phyloP scores from a whole-genome alignment of 2,888 invertebrate species.

The Drosophila macrospina region DNA sequence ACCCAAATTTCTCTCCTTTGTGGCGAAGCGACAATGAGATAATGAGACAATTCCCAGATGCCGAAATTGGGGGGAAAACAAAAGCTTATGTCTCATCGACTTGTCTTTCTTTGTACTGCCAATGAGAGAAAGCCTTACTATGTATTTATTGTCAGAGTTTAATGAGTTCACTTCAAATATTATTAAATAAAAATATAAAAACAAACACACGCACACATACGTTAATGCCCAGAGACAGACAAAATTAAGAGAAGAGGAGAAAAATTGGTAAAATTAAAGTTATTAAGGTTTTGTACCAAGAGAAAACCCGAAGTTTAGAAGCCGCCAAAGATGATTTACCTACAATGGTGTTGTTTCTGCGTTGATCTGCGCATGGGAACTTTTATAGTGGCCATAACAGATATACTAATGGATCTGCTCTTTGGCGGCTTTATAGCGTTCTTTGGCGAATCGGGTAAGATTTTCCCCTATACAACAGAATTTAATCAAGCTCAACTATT shows the following conservation, averaged over 20 bases:
- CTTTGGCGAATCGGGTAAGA: constrained; percentile 54
- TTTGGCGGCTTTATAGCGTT: constrained; percentile 44
- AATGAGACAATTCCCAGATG: constrained; percentile 3
- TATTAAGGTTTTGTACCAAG: neutral
- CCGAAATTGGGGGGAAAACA: neutral
- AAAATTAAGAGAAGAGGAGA: constrained; percentile 11
- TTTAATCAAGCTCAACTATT: too few relatives aligned
- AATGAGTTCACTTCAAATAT: constrained; percentile 15
- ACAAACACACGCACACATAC: neutral
- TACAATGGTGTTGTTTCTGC: constrained; percentile 58
- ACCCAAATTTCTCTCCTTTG: constrained; percentile 8
- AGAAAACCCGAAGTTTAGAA: neutral
- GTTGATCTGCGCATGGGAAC: constrained; percentile 66
- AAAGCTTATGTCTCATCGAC: constrained; percentile 5
- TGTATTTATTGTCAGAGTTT: constrained; percentile 24
- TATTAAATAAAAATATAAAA: neutral
- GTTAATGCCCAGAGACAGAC: neutral
- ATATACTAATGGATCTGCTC: constrained; percentile 48
- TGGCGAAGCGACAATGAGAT: too few relatives aligned
- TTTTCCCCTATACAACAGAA: too few relatives aligned
- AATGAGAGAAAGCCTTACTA: constrained; percentile 1
- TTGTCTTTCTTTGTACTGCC: constrained; percentile 22
- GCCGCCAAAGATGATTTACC: constrained; percentile 58
- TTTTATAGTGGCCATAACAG: constrained; percentile 33
- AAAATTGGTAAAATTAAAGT: neutral